These are phyloP conservation scores for Lichenostomus cassidix DNA, from an alignment of 2,113 vertebrate genomes.

Conservation along the genomic window DNA sequence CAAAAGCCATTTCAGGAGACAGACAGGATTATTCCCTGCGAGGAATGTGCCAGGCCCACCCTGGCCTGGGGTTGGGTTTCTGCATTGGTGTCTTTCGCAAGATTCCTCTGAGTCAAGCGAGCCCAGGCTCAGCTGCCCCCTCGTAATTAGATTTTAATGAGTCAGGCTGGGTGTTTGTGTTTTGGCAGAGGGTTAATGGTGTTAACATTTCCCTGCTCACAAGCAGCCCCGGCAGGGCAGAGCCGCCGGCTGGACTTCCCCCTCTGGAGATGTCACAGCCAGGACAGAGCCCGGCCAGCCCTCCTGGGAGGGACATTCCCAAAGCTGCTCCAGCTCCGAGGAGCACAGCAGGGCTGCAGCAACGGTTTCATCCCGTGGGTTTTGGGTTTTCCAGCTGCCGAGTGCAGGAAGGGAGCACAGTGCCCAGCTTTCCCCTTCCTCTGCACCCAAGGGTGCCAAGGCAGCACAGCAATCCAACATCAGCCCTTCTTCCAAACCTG, in stretches of 20 bases:
- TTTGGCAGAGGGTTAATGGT: constrained; percentile 74
- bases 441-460: rapidly evolving
- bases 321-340: not conserved
- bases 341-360: rapidly evolving
- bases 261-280: not conserved
- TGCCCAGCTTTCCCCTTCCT: not conserved
- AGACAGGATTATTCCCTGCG: not conserved
- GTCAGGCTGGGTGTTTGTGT: constrained; percentile 74
- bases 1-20: not conserved
- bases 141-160: constrained; percentile 80
- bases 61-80: constrained; percentile 10
- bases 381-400: not conserved
- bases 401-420: not conserved
- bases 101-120: constrained; percentile 63
- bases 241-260: not conserved
- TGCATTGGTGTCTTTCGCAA: not conserved
- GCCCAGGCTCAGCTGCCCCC: constrained; percentile 79
- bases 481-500: not conserved
- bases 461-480: rapidly evolving
- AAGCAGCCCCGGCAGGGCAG: constrained; percentile 37
- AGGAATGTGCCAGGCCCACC: not conserved
- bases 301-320: not conserved
- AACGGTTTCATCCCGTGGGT: rapidly evolving
- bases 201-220: constrained; percentile 76
- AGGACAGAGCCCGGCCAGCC: not conserved